These are phyloP conservation scores for Aurelia aurita DNA, from an alignment of 30 jellyfish, hydroid and myxozoan genomes.

Conservation along the genomic window DNA sequence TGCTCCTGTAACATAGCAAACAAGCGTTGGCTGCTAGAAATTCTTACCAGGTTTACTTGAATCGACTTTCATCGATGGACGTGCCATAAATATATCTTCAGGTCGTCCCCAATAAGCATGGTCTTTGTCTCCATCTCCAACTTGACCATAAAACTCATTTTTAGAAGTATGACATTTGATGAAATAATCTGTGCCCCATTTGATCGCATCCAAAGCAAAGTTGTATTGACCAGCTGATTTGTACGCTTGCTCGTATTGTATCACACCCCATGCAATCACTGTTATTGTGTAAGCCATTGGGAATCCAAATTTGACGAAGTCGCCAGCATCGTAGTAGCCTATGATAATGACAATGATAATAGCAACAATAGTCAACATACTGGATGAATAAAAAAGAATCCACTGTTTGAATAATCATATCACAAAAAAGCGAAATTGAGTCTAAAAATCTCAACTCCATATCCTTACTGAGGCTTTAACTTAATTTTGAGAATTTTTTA, in stretches of 20 bases:
- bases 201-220: slow-evolving; percentile 68
- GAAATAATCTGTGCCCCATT: slow-evolving; percentile 90
- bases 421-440: no score
- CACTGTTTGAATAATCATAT: no score
- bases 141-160: slow-evolving; percentile 75
- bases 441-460: no score
- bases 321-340: slow-evolving; percentile 94
- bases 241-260: slow-evolving; percentile 71
- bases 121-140: slow-evolving; percentile 76
- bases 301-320: slow-evolving; percentile 76
- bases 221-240: slow-evolving; percentile 69
- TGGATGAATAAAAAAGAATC: no score
- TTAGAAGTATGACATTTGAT: slow-evolving; percentile 84
- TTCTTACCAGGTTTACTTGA: slow-evolving; percentile 67
- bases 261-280: slow-evolving; percentile 83
- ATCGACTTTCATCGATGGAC: slow-evolving; percentile 58
- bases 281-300: slow-evolving; percentile 85
- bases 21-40: not conserved
- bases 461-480: no score
- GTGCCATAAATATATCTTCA: slow-evolving; percentile 49
- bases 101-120: slow-evolving; percentile 89
- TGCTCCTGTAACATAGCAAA: not conserved
- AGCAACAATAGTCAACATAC: no score
- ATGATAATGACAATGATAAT: no score
- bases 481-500: no score